A percentile compares a stretch with the other conserved stretches of the same genome.
These are phyloP conservation scores for Lycodopsis pacificus DNA, from an alignment of 2,797 vertebrate genomes.

Conservation along the genomic window DNA sequence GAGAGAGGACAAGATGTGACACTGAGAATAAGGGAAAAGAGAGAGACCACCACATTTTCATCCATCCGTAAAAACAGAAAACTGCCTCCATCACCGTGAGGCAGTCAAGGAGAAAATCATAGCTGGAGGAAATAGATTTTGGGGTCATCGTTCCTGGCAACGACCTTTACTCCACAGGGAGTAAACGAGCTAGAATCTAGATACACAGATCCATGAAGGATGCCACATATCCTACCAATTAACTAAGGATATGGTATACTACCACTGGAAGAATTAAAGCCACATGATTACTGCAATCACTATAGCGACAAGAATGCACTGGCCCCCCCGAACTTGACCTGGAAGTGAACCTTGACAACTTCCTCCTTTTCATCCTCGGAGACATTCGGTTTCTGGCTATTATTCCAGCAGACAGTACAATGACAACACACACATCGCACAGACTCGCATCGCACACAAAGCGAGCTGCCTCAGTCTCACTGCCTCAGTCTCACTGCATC, in stretches of 20 bases:
- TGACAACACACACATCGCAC: conserved; percentile 48
- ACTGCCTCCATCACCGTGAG: conserved; percentile 77
- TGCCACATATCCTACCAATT: background rate
- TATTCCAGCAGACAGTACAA: conserved; percentile 53
- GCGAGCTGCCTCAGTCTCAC: conserved; percentile 45
- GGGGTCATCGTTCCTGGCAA: conserved; percentile 72
- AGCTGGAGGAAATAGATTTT: conserved; percentile 84
- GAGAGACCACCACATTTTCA: conserved; percentile 53
- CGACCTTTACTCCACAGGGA: conserved; percentile 67
- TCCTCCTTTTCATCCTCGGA: conserved; percentile 43
- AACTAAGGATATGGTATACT: background rate
- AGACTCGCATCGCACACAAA: conserved; percentile 42
- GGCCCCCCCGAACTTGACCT: conserved; percentile 47
- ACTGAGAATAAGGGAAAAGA: conserved; percentile 38
- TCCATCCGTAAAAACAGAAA: conserved; percentile 82
- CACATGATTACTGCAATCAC: conserved; percentile 4
- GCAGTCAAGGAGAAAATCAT: conserved; percentile 86
- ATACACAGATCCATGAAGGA: conserved; percentile 32
- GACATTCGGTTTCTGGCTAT: conserved; percentile 33
- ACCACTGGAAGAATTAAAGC: background rate
- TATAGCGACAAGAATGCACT: conserved; percentile 26
- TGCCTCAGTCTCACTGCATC: conserved; percentile 57
- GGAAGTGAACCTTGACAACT: conserved; percentile 54
- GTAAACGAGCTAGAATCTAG: conserved; percentile 38
- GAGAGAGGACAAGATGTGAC: conserved; percentile 38